Conservation (phyloP, 2,797 vertebrate species). For the Podarcis siculus region DNA sequence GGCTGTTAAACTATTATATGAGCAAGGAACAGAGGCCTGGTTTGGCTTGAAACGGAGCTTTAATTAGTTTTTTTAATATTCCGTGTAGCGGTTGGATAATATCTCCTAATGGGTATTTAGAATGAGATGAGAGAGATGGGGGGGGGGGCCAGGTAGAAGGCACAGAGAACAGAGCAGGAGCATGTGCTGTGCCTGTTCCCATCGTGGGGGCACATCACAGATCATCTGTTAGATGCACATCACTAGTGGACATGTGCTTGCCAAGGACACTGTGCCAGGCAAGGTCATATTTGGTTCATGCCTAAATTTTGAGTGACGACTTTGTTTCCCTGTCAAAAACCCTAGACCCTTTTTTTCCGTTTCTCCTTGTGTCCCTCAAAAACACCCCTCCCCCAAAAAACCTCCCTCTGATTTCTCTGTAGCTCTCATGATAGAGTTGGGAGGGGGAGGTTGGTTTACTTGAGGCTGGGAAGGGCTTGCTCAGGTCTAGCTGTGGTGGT, state of each 20-base stretch:
- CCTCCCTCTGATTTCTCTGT: not conserved
- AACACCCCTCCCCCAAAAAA: not conserved
- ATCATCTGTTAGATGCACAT: conserved; percentile 1
- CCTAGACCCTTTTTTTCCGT: not conserved
- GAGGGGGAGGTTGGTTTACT: not conserved
- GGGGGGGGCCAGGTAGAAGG: not conserved
- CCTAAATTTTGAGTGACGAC: not conserved
- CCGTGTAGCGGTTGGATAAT: conserved; percentile 30
- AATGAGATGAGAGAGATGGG: not conserved
- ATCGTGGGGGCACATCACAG: not conserved
- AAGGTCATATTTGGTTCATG: not conserved
- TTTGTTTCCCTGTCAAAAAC: not conserved
- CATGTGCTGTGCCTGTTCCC: not conserved
- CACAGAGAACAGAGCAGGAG: not conserved
- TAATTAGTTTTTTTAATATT: conserved; percentile 50
- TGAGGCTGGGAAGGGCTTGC: not conserved
- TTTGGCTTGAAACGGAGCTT: conserved; percentile 31
- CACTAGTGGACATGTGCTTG: not conserved
- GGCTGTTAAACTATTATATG: conserved; percentile 35
- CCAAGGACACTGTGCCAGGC: not conserved
- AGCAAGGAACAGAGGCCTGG: not conserved
- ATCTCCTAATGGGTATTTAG: conserved; percentile 45
- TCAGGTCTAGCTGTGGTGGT: not conserved
- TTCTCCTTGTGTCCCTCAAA: not conserved
- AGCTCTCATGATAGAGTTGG: not conserved